Percentiles rank a stretch among this genome's conserved stretches.
These are phyloP conservation scores for Alloscopus bannaensis DNA, from an alignment of 2,888 invertebrate genomes.

Conservation along the genomic window DNA sequence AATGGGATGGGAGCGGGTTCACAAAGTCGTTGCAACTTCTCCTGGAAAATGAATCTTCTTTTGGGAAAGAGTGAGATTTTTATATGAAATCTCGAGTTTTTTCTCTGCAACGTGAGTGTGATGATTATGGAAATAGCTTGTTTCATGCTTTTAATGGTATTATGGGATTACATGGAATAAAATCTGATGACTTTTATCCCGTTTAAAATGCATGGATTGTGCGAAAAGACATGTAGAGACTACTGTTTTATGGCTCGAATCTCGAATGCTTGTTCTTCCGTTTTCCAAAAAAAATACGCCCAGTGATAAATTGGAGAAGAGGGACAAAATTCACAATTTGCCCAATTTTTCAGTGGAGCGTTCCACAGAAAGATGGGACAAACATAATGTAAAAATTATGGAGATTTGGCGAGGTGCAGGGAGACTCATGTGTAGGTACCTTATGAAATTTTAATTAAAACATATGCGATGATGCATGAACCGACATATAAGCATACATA, in stretches of 20 bases:
- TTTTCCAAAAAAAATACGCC: neutral
- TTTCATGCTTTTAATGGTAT: conserved; percentile 61
- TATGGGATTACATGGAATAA: conserved; percentile 60
- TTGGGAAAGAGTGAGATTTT: too few relatives aligned
- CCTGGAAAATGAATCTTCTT: too few relatives aligned
- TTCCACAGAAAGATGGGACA: conserved; percentile 3
- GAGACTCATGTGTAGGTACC: too few relatives aligned
- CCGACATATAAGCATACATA: too few relatives aligned
- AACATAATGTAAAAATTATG: neutral
- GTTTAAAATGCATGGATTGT: conserved; percentile 56
- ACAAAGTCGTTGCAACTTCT: too few relatives aligned
- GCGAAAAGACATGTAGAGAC: neutral
- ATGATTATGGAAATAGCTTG: conserved; percentile 62
- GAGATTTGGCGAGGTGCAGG: too few relatives aligned
- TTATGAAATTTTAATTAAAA: neutral
- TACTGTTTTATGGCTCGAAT: neutral
- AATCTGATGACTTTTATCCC: conserved; percentile 41
- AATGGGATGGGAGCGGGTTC: too few relatives aligned
- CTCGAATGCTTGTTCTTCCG: neutral
- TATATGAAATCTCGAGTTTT: too few relatives aligned
- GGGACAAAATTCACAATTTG: conserved; percentile 38
- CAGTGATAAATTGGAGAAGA: neutral
- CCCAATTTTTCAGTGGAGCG: conserved; percentile 8
- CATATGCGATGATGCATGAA: neutral
- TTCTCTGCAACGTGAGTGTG: conserved; percentile 10